Conservation (phyloP, 2,113 vertebrate species). For the Miniopterus natalensis region DNA sequence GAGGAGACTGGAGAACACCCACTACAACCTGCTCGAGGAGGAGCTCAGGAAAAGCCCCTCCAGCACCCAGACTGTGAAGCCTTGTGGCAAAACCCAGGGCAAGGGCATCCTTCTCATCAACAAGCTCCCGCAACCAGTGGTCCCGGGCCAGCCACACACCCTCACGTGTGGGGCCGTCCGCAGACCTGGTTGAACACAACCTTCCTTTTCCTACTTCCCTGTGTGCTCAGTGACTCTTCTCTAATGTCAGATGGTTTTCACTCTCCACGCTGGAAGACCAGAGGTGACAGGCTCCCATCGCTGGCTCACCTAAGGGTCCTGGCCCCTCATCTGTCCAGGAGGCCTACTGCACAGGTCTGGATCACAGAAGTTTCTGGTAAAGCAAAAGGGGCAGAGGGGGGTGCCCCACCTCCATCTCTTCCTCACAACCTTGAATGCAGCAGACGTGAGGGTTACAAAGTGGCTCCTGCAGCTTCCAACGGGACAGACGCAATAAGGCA, state of each 20-base stretch:
- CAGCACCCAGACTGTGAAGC: slow-evolving; percentile 99
- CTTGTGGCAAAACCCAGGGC: slow-evolving; percentile 98
- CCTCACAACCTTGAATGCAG: not conserved
- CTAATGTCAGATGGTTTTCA: not conserved
- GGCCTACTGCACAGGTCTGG: not conserved
- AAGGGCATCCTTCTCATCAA: slow-evolving; percentile 99
- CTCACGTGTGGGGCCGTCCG: slow-evolving; percentile 85
- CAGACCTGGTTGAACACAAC: not conserved
- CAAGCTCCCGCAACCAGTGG: slow-evolving; percentile 98
- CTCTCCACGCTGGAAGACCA: not conserved
- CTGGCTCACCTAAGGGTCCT: not conserved
- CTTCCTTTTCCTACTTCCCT: accelerated
- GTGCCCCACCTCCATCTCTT: not conserved
- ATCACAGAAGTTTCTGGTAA: accelerated
- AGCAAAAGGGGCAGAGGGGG: not conserved
- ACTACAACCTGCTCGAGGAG: slow-evolving; percentile 98
- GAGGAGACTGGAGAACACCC: slow-evolving; percentile 97
- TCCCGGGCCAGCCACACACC: slow-evolving; percentile 97
- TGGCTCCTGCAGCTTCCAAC: not conserved
- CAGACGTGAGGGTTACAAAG: not conserved
- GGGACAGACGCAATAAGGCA: not conserved
- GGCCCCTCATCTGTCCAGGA: not conserved
- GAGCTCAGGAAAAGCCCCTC: slow-evolving; percentile 97
- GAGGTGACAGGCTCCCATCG: not conserved
- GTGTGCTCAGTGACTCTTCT: not conserved